Evolutionary conservation across 2,797 vertebrate species (phyloP), one percentile per base, ranked within the genome.

Genomic region (Xyrichtys novacula): DNA sequence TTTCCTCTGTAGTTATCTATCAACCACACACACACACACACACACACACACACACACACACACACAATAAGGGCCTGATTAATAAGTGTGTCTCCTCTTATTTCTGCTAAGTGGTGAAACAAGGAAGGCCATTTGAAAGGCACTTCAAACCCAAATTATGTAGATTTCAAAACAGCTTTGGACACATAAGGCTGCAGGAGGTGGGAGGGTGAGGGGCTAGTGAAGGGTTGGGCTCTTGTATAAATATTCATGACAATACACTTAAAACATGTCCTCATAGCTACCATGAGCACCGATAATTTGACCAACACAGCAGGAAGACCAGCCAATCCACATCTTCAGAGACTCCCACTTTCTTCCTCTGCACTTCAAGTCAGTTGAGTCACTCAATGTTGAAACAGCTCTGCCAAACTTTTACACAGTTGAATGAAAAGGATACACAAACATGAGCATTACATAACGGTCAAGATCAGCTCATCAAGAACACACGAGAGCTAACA

Each of bases 61-160:
- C 69, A 53, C 63, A 76, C 80, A 88, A 91, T 84, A 80, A 86
- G 57, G 74, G 85, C 66, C 85, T 93, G 89, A 93, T 94, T 93
- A 93, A 85, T 71, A 91, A 93, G 90, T 90, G 81, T 74, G 80
- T 74, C 85, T 72, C 70, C 68, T 28, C 78, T 89, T 88, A 85
- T 93, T 90, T 86, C 71, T 38, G 46, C 28, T 81, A 91, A 87
- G 89, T 86, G 88, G 87, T 79, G 82, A 83, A 81, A 88, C 87
- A 87, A 78, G 78, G 74, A 90, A 91, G 90, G 89, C 91, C 88
- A 83, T 92, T 78, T 92, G 85, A 92, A 93, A 92, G 90, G 85
- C 91, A 93, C 92, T 93, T 93, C 89, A 92, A 46, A 84, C 78
- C 80, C 80, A 91, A 93, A 93, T 93, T 91, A 93, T 94, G 92